Conservation (phyloP, 2,113 vertebrate species). For the Oceanodroma tethys region DNA sequence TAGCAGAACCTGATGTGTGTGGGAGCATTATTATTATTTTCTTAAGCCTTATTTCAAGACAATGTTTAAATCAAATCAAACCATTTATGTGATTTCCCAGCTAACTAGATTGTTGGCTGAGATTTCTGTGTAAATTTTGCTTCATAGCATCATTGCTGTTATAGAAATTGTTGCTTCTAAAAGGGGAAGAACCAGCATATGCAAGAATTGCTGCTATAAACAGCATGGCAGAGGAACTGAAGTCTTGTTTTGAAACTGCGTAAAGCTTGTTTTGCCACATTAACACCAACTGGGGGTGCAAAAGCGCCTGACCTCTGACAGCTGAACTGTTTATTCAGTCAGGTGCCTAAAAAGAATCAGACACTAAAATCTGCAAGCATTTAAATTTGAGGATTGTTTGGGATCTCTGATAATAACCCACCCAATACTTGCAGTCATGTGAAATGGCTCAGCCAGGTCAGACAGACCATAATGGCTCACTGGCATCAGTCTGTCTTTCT, state of each 20-base stretch:
- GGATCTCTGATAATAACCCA: neutral
- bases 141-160: neutral
- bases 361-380: conserved; percentile 18
- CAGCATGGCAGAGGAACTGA: neutral
- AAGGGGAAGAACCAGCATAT: neutral
- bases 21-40: neutral
- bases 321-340: neutral
- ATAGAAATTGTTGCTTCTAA: neutral
- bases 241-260: neutral
- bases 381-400: neutral
- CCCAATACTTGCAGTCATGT: conserved; percentile 13
- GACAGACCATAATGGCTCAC: neutral
- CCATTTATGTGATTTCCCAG: neutral
- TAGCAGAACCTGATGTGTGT: neutral
- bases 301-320: neutral
- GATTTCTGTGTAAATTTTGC: neutral
- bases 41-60: neutral
- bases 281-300: neutral
- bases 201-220: neutral
- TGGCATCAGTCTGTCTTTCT: neutral
- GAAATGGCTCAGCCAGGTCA: conserved; percentile 30
- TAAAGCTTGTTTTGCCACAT: neutral
- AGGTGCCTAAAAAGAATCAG: neutral
- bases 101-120: neutral
- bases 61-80: neutral